Evolutionary conservation across 2,888 invertebrate species (phyloP).

Genomic region (Sarcophaga carnaria): DNA sequence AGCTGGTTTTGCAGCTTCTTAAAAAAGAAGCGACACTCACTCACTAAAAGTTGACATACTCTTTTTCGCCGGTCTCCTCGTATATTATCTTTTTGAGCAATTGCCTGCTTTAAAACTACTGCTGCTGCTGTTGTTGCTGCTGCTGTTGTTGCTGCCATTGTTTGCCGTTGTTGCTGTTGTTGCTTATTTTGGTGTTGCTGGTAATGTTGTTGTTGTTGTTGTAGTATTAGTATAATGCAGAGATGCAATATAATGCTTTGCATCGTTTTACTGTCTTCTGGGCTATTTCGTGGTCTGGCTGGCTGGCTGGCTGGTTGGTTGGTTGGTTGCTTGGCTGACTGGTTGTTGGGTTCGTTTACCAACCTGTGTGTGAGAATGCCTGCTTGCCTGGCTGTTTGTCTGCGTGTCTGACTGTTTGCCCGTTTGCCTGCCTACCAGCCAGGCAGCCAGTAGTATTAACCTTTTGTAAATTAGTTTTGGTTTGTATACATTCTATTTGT

Average conservation of each 20-base stretch:
- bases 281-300: background rate
- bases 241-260: constrained; percentile 33
- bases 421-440: constrained; percentile 40
- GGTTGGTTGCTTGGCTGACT: background rate
- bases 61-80: constrained; percentile 72
- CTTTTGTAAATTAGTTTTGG: constrained; percentile 70
- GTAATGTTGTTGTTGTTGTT: background rate
- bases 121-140: constrained; percentile 25
- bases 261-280: constrained; percentile 8
- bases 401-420: constrained; percentile 1
- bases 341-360: constrained; percentile 25
- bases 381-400: constrained; percentile 27
- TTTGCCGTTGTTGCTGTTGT: constrained; percentile 20
- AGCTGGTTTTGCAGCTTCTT: constrained; percentile 69
- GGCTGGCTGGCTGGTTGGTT: background rate
- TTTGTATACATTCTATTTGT: constrained; percentile 69
- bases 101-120: constrained; percentile 38
- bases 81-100: constrained; percentile 70
- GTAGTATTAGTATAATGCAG: constrained; percentile 20
- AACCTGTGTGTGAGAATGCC: background rate
- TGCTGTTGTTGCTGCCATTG: constrained; percentile 31
- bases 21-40: constrained; percentile 68
- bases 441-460: constrained; percentile 67
- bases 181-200: constrained; percentile 33
- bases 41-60: constrained; percentile 72